A percentile compares a stretch with the other conserved stretches of the same genome.
phyloP scores from a whole-genome alignment of 2,888 invertebrate genomes.

The Andrena hattorfiana region DNA sequence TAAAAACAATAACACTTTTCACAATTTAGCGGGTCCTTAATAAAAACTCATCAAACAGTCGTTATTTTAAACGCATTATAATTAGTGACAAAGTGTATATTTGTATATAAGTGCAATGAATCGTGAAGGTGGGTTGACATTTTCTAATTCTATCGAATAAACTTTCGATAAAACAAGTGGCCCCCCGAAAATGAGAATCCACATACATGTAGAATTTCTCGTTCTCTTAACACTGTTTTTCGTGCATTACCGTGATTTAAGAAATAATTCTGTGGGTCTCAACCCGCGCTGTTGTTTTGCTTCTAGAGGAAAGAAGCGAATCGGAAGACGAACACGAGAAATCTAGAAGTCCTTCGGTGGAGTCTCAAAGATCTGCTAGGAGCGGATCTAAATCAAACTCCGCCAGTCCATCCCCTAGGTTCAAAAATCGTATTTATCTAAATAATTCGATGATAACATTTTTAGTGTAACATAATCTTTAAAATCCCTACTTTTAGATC shows the following conservation, averaged over 20 bases:
- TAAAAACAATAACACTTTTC: slow-evolving; percentile 1
- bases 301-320: slow-evolving; percentile 71
- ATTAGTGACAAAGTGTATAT: slow-evolving; percentile 35
- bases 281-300: neutral
- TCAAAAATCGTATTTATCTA: slow-evolving; percentile 11
- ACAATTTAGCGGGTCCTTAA: slow-evolving; percentile 44
- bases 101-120: slow-evolving; percentile 60
- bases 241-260: neutral
- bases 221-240: neutral
- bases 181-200: neutral
- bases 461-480: neutral
- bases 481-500: slow-evolving; percentile 65
- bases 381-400: slow-evolving; percentile 75
- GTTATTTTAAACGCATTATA: slow-evolving; percentile 9
- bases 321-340: slow-evolving; percentile 74
- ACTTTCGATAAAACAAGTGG: neutral
- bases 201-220: neutral
- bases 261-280: neutral
- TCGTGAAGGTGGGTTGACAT: slow-evolving; percentile 59
- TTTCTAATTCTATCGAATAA: neutral
- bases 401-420: slow-evolving; percentile 73
- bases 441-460: neutral
- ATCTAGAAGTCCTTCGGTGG: slow-evolving; percentile 70
- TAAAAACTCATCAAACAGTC: neutral
- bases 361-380: slow-evolving; percentile 68